Conservation (phyloP, 35 echinoderm and acorn worm genomes). For the Apostichopus parvimensis region DNA sequence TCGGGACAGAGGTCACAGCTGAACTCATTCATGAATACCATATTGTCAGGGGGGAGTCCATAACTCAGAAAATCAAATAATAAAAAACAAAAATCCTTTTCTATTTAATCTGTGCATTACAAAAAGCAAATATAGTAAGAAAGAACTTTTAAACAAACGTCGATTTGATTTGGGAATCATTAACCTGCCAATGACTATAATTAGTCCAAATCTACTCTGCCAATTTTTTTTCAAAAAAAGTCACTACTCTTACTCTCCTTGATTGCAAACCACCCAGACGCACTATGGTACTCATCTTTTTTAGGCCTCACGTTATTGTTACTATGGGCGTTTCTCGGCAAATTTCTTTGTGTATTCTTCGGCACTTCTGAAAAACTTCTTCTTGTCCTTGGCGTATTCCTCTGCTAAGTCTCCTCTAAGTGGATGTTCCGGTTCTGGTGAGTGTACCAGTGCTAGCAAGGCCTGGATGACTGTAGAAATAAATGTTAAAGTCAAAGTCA, state of each 20-base stretch:
- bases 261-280: constrained; percentile 7
- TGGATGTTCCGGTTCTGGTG: constrained; percentile 94
- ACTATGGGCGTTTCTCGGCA: constrained; percentile 60
- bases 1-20: too few relatives aligned
- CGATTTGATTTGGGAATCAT: too few relatives aligned
- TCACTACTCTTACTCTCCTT: background rate
- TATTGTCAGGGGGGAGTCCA: too few relatives aligned
- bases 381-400: constrained; percentile 87
- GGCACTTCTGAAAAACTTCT: constrained; percentile 87
- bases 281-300: background rate
- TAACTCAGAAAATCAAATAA: too few relatives aligned
- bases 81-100: too few relatives aligned
- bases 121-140: too few relatives aligned
- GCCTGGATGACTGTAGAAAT: constrained; percentile 80
- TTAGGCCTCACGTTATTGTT: background rate
- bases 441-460: constrained; percentile 75
- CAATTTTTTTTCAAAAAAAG: background rate
- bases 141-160: too few relatives aligned
- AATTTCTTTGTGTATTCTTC: constrained; percentile 82
- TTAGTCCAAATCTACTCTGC: background rate
- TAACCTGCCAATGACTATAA: too few relatives aligned
- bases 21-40: too few relatives aligned
- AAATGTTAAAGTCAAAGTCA: too few relatives aligned
- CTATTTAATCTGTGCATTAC: too few relatives aligned
- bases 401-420: constrained; percentile 92